These are phyloP conservation scores for Catocala fraxini DNA, from an alignment of 2,888 invertebrate species.

Conservation along the genomic window DNA sequence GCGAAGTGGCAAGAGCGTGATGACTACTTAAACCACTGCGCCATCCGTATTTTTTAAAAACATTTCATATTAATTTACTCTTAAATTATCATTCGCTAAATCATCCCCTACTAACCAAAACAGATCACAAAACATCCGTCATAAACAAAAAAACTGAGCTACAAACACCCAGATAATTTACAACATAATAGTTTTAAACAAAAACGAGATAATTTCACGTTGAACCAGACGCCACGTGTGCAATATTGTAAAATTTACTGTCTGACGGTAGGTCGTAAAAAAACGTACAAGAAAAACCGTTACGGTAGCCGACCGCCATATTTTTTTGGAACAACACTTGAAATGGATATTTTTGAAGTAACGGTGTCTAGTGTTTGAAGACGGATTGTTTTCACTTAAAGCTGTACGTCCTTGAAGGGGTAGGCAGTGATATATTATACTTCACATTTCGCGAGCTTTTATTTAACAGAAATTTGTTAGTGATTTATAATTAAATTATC, in stretches of 20 bases:
- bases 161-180: conserved; percentile 4
- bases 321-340: conserved; percentile 33
- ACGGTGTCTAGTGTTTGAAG: conserved; percentile 2
- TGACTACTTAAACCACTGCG: too few species aligned
- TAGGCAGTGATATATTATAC: too few species aligned
- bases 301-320: conserved; percentile 20
- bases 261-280: conserved; percentile 19
- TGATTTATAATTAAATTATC: too few species aligned
- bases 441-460: too few species aligned
- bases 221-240: conserved; percentile 19
- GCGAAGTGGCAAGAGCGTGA: too few species aligned
- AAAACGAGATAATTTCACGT: conserved; percentile 7
- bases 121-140: not conserved
- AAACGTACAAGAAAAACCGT: conserved; percentile 14
- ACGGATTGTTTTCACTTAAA: not conserved
- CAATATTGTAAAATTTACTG: conserved; percentile 15
- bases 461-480: too few species aligned
- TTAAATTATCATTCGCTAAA: too few species aligned
- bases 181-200: not conserved
- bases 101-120: too few species aligned
- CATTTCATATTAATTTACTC: too few species aligned
- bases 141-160: conserved; percentile 3
- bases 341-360: conserved; percentile 21
- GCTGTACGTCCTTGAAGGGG: too few species aligned
- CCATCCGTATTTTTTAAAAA: too few species aligned